Evolutionary conservation across 2,113 vertebrate genomes (phyloP), one percentile per base, ranked within the genome.

Genomic region (Argyrosomus japonicus): DNA sequence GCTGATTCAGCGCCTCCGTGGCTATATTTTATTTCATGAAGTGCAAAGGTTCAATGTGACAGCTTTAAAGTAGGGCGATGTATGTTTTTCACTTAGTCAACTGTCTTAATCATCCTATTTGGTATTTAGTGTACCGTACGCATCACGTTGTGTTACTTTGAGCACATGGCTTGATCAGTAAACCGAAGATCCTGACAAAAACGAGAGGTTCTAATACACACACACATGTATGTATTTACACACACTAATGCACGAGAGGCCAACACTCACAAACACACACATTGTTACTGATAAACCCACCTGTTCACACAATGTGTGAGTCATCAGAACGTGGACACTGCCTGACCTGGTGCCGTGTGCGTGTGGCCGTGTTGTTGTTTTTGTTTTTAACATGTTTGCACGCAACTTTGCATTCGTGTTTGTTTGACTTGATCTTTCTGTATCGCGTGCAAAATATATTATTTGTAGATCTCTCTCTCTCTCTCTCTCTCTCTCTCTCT

Each of bases 241-340:
- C 25, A 73, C n/a, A 58, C 23, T 43, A 43, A 43, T 62, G 2
- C 9, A 11, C 4, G 2, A 36, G 9, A 43, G 32, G 17, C 32
- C 4, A 19, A 61, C 58, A 17, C 27, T 19, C 9, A 62, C 32
- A 70, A 17, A 43, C 53, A 57, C 45, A 40, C 18, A 25, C 45
- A 69, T 40, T 17, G 75, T 83, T 82, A 87, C 71, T 80, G 9
- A 79, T 87, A 68, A 84, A 81, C 85, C 21, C 32, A 32, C 47
- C n/a, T 19, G 57, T 8, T 45, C 32, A n/a, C 43, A 29, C 29
- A 53, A 8, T 13, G 47, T 40, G 29, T 0, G 47, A 60, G 51
- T 61, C 40, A 68, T 2, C 14, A 72, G 74, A 72, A 76, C 13
- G 50, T 85, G n/a, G 54, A 63, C 58, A 3, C 29, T 2, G 57